Conservation (phyloP, 2,888 invertebrate genomes). For the Meloe dianella region DNA sequence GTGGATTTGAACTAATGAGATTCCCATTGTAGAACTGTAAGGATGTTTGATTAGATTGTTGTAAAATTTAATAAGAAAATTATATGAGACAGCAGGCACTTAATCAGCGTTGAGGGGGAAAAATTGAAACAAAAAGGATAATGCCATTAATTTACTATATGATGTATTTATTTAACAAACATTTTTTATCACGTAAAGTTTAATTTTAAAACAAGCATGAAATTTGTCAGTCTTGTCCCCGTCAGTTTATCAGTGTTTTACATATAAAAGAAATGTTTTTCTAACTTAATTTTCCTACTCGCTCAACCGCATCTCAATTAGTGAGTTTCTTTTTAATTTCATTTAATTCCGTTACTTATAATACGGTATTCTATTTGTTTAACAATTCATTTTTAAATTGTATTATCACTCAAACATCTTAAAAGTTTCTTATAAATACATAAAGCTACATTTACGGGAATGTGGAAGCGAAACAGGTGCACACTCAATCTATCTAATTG, state of each 20-base stretch:
- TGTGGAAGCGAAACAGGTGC: conserved; percentile 6
- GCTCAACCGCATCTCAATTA: too few species aligned
- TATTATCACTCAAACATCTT: background rate
- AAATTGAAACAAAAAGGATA: too few species aligned
- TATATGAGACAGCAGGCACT: background rate
- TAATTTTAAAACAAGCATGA: background rate
- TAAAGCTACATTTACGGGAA: background rate
- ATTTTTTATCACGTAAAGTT: background rate
- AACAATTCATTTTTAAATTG: too few species aligned
- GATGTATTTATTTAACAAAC: too few species aligned
- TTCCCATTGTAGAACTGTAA: background rate
- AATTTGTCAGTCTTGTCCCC: too few species aligned
- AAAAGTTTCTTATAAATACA: background rate
- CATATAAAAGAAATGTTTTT: too few species aligned
- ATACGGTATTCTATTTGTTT: too few species aligned
- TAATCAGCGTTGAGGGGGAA: background rate
- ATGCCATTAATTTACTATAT: too few species aligned
- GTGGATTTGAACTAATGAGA: background rate
- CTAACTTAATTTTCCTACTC: too few species aligned
- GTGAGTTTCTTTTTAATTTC: too few species aligned
- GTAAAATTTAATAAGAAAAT: background rate
- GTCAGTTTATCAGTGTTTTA: too few species aligned
- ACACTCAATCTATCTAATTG: conserved; percentile 5
- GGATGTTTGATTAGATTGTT: background rate
- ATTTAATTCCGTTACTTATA: too few species aligned